These are phyloP conservation scores for Thamnophis sirtalis DNA, from an alignment of 2,113 vertebrate genomes.

Conservation along the genomic window DNA sequence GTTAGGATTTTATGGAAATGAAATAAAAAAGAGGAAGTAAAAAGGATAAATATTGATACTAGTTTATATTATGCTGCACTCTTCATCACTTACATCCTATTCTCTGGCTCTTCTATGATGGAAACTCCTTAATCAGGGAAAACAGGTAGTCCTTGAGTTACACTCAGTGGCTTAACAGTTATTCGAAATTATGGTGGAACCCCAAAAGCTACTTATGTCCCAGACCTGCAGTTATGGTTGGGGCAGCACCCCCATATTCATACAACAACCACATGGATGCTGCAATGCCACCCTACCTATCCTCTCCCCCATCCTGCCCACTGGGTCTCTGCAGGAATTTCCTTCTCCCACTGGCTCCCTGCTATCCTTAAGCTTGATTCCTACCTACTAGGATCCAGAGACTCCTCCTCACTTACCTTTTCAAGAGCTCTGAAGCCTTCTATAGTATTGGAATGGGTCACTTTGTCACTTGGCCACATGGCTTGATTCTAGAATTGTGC, in stretches of 20 bases:
- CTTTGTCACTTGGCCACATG: no score
- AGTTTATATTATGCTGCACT: not conserved
- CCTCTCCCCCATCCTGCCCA: not conserved
- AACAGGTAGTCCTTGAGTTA: not conserved
- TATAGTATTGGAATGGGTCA: no score
- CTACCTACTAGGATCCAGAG: not conserved
- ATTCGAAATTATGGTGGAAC: not conserved
- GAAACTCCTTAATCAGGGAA: not conserved
- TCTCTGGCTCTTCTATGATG: not conserved
- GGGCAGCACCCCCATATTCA: not conserved
- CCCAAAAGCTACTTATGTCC: not conserved
- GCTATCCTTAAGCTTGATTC: not conserved
- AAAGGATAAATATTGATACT: not conserved
- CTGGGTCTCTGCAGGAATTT: not conserved
- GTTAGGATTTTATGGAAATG: not conserved
- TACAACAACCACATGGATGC: not conserved
- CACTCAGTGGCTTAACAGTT: not conserved
- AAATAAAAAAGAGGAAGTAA: not conserved
- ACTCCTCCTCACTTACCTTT: no score
- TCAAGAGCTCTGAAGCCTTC: no score
- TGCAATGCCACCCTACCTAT: not conserved
- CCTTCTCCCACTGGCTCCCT: not conserved
- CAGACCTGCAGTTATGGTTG: not conserved
- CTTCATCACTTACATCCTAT: not conserved
- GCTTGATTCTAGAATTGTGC: no score